phyloP scores from a whole-genome alignment of 2,113 vertebrate genomes.

The Neoarius graeffei region DNA sequence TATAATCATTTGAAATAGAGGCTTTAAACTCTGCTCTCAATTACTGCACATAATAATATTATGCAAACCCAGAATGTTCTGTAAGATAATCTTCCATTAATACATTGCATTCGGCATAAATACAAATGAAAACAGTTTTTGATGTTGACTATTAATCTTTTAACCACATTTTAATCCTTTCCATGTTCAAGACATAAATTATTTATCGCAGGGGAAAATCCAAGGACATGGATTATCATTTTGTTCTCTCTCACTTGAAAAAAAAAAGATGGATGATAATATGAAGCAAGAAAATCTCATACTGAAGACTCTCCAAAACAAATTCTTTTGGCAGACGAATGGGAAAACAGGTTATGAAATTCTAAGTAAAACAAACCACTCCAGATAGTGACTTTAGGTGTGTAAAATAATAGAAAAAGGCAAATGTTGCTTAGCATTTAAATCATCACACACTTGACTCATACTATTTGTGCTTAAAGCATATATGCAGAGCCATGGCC shows the following conservation, averaged over 20 bases:
- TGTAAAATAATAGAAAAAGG: background rate
- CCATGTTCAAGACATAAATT: slow-evolving; percentile 6
- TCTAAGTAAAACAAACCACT: background rate
- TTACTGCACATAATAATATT: background rate
- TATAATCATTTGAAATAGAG: background rate
- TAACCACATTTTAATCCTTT: slow-evolving; percentile 1
- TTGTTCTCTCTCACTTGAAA: background rate
- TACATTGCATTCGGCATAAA: background rate
- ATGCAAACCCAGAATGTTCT: background rate
- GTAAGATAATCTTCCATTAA: background rate
- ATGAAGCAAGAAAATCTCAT: background rate
- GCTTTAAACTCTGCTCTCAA: slow-evolving; percentile 1
- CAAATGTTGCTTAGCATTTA: background rate
- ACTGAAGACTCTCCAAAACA: background rate
- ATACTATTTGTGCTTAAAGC: background rate
- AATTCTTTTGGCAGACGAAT: background rate
- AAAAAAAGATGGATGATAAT: background rate
- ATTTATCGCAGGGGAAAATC: background rate
- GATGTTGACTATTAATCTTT: slow-evolving; percentile 1
- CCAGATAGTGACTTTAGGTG: background rate
- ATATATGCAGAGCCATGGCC: background rate
- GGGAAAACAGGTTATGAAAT: background rate
- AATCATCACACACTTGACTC: background rate
- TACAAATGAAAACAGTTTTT: background rate
- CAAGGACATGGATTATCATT: background rate